phyloP scores from a whole-genome alignment of 2,113 vertebrate genomes.

The Scatophagus argus region DNA sequence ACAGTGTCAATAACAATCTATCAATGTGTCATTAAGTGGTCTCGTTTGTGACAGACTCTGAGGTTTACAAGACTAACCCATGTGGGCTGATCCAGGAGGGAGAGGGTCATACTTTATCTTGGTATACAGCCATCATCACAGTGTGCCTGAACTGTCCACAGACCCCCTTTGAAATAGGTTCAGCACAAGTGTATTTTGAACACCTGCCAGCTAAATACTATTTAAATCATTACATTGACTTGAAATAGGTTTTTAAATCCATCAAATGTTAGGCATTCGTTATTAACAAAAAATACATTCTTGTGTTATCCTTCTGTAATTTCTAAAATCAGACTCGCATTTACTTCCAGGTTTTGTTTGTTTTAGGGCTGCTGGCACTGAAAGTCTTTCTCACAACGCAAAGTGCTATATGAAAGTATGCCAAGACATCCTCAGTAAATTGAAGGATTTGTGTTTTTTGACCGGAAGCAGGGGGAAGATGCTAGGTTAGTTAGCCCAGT shows the following conservation, averaged over 20 bases:
- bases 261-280: background rate
- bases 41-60: background rate
- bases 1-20: constrained; percentile 1
- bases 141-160: background rate
- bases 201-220: background rate
- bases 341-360: constrained; percentile 1
- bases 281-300: background rate
- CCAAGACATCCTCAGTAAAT: background rate
- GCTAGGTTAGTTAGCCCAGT: no score
- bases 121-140: background rate
- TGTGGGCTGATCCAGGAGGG: background rate
- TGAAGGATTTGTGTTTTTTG: background rate
- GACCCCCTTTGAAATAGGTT: background rate
- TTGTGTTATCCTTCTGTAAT: constrained; percentile 6
- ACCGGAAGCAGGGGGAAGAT: no score
- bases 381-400: background rate
- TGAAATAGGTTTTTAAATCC: background rate
- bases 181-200: background rate
- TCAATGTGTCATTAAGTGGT: background rate
- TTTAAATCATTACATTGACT: background rate
- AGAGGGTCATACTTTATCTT: background rate
- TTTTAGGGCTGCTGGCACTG: background rate
- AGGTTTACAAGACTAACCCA: background rate
- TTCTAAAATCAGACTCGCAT: background rate
- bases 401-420: background rate